Percentiles rank a stretch among this genome's conserved stretches.
Conservation (phyloP, 2,113 vertebrate species). For the Elgaria multicarinata region DNA sequence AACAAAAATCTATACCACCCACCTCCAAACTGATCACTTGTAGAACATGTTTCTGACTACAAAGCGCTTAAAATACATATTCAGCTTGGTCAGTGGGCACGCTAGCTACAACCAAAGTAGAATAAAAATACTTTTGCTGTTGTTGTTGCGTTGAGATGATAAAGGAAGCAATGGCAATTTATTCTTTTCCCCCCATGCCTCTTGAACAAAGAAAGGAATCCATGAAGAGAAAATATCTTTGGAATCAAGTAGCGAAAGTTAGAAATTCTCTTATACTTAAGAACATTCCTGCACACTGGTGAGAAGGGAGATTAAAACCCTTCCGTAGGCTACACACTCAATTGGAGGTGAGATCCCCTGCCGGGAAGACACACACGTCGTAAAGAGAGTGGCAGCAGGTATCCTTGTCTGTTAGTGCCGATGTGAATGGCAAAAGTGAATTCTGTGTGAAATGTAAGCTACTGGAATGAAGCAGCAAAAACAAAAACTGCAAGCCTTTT, state of each 20-base stretch:
- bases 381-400: neutral
- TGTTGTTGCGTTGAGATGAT: neutral
- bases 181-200: neutral
- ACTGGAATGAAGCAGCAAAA: neutral
- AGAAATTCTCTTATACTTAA: constrained; percentile 17
- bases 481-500: constrained; percentile 23
- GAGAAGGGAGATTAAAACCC: constrained; percentile 45
- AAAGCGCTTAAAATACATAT: neutral
- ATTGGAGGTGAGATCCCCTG: constrained; percentile 7
- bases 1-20: neutral
- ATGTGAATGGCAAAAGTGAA: neutral
- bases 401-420: constrained; percentile 6
- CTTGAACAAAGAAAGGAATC: neutral
- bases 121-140: neutral
- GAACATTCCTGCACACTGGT: constrained; percentile 24
- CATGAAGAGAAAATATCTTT: constrained; percentile 32
- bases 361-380: neutral
- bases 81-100: neutral
- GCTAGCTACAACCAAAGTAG: neutral
- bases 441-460: constrained; percentile 17
- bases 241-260: neutral
- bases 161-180: neutral
- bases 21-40: neutral
- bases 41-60: constrained; percentile 12
- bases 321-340: neutral